phyloP scores from a whole-genome alignment of 2,797 vertebrate species.

The Loris lydekkerianus region DNA sequence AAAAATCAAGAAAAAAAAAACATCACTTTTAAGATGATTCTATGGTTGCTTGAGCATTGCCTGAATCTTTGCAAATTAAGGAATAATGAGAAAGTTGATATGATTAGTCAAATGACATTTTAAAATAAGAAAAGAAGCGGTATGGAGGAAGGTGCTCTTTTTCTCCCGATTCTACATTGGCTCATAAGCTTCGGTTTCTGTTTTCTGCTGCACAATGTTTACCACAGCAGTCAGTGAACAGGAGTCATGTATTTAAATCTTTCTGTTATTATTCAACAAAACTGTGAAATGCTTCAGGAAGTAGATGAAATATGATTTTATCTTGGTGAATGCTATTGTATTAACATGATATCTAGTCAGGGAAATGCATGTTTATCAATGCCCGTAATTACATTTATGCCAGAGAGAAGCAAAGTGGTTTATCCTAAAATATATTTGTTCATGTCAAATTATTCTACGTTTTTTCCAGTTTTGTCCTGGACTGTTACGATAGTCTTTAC shows the following conservation, averaged over 20 bases:
- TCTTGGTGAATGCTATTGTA: background rate
- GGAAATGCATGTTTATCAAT: background rate
- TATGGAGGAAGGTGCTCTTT: background rate
- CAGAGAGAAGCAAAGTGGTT: conserved; percentile 9
- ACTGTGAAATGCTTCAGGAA: background rate
- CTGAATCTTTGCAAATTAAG: conserved; percentile 31
- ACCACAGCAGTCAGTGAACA: background rate
- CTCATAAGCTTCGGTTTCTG: background rate
- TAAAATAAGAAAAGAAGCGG: background rate
- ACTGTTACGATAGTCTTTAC: background rate
- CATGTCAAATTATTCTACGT: background rate
- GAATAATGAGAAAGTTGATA: background rate
- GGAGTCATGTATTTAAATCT: background rate
- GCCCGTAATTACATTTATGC: conserved; percentile 3
- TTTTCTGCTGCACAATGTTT: background rate
- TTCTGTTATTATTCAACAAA: background rate
- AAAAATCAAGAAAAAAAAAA: conserved; percentile 16
- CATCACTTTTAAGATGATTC: background rate
- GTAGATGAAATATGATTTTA: background rate
- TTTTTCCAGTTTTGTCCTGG: background rate
- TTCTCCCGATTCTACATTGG: background rate
- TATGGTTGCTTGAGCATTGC: background rate
- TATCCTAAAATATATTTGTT: background rate
- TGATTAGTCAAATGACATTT: conserved; percentile 2
- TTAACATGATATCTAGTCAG: background rate